Evolutionary conservation across 2,888 invertebrate genomes (phyloP).

Genomic region (Eilema griseolum): DNA sequence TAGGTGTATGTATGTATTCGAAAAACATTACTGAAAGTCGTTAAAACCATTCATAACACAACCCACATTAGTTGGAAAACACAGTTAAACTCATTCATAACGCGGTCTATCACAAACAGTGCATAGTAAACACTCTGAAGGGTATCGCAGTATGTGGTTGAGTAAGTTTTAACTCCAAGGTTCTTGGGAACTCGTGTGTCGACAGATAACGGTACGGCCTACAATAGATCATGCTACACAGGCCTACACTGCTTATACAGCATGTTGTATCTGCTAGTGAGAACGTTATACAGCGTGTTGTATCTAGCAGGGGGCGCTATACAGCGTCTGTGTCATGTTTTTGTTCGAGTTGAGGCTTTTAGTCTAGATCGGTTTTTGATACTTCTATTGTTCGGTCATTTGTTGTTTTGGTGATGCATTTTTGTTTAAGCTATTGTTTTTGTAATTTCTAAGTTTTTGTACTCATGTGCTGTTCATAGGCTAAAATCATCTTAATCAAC

Average conservation of each 20-base stretch:
- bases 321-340: background rate
- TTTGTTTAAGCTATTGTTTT: too few species aligned
- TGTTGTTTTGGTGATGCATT: background rate
- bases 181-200: conserved; percentile 27
- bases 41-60: background rate
- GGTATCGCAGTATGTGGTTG: conserved; percentile 14
- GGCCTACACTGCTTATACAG: background rate
- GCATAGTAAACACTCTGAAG: conserved; percentile 14
- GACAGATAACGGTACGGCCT: conserved; percentile 21
- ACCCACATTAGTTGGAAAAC: conserved; percentile 9
- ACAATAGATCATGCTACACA: conserved; percentile 15
- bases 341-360: background rate
- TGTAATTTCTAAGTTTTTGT: too few species aligned
- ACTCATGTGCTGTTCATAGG: too few species aligned
- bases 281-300: background rate
- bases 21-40: background rate
- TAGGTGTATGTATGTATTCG: too few species aligned
- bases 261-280: conserved; percentile 1
- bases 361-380: background rate
- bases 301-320: background rate
- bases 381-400: background rate
- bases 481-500: too few species aligned
- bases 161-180: conserved; percentile 25
- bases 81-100: background rate
- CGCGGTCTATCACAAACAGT: conserved; percentile 2